Percentiles rank a stretch among this genome's conserved stretches.
Conservation (phyloP, 2,113 vertebrate genomes). For the Megalops atlanticus region DNA sequence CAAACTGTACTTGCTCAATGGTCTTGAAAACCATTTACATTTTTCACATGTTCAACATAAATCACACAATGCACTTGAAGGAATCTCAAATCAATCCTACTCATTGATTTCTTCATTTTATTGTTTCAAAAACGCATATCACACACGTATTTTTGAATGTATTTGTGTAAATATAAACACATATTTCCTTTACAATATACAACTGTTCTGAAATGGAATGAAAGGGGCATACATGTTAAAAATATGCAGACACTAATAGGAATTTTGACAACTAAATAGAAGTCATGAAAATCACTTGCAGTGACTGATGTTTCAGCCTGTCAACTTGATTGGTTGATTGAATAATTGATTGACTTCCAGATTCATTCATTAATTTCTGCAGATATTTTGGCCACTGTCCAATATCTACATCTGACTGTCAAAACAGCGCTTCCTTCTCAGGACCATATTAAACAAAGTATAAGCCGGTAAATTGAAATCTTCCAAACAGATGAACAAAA, state of each 20-base stretch:
- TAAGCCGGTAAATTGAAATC: neutral
- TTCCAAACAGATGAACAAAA: neutral
- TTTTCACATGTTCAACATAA: neutral
- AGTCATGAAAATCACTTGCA: neutral
- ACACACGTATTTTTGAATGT: neutral
- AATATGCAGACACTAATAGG: too few relatives aligned
- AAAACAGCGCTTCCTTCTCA: neutral
- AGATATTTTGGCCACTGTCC: too few relatives aligned
- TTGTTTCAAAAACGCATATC: too few relatives aligned
- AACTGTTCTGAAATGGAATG: too few relatives aligned
- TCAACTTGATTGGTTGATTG: neutral
- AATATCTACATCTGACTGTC: neutral
- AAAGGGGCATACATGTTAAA: too few relatives aligned
- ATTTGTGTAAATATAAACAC: too few relatives aligned
- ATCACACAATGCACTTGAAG: neutral
- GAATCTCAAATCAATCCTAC: neutral
- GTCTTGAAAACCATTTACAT: neutral
- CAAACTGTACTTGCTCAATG: constrained; percentile 8
- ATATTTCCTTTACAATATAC: too few relatives aligned
- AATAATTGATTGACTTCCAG: neutral
- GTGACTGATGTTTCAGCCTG: neutral
- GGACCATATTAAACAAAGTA: neutral
- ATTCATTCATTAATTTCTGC: neutral
- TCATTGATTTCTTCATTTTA: neutral
- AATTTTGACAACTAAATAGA: neutral